These are phyloP conservation scores for Grallaria varia DNA, from an alignment of 2,113 vertebrate genomes.

Conservation along the genomic window DNA sequence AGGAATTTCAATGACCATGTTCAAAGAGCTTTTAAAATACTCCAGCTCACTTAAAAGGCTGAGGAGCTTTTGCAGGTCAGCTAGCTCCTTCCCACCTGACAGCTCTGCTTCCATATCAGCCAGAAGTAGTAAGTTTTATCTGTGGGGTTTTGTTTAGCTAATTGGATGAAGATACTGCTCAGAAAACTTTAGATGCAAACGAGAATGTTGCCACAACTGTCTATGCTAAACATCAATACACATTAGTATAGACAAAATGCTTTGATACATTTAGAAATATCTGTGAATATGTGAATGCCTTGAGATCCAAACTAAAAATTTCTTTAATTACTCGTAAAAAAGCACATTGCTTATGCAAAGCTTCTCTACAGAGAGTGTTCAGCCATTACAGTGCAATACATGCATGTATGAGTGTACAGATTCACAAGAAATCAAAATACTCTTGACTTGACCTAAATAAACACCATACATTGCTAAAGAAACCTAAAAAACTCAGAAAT, in stretches of 20 bases:
- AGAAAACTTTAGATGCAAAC: not conserved
- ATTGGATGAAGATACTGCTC: not conserved
- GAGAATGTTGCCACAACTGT: not conserved
- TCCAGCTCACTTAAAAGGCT: not conserved
- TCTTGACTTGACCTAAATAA: not conserved
- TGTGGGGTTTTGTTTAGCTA: not conserved
- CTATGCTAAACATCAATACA: not conserved
- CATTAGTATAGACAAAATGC: not conserved
- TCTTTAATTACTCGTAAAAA: not conserved
- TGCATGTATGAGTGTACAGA: not conserved
- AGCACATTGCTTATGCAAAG: not conserved
- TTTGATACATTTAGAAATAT: not conserved
- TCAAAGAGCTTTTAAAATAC: not conserved
- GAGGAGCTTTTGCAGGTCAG: rapidly evolving
- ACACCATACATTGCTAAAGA: not conserved
- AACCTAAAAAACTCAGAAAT: not conserved
- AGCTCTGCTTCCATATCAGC: not conserved
- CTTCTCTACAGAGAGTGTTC: not conserved
- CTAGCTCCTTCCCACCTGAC: not conserved
- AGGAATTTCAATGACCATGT: not conserved
- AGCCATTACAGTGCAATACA: not conserved
- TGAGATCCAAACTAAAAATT: not conserved
- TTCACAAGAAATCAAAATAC: not conserved
- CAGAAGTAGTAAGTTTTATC: not conserved
- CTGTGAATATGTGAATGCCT: not conserved